Evolutionary conservation across 2,113 vertebrate species (phyloP), one percentile per base, ranked within the genome.

Genomic region (Jacana jacana): DNA sequence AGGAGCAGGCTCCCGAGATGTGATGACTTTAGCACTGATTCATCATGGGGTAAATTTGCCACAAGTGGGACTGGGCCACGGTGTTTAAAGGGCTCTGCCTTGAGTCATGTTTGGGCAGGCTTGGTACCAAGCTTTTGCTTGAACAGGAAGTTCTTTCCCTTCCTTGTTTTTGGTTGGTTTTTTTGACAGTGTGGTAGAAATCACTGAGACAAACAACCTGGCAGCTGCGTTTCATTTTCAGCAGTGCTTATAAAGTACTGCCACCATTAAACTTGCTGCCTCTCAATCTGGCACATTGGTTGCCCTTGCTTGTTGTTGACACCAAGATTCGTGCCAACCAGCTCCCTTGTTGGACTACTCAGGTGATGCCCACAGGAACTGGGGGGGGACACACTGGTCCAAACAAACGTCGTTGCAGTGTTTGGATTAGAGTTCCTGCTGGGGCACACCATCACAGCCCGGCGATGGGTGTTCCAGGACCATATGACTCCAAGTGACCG

Each of bases 1-100:
- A 92, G 86, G 89, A 94, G 81, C 77, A 78, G 60, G 72, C 86
- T 93, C 91, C 82, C 64, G 83, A 88, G 91, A 87, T 64, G 77
- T 71, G 91, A 87, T 81, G 70, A 0, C 61, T 91, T 93, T 81
- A 95, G 91, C 63, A 91, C 83, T 86, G 89, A 69, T 84, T 91
- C 91, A 95, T 86, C 69, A 2, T 25, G 83, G 77, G 42, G 55
- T 81, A 83, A 68, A 92, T 75, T 71, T 86, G 65, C 42, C 69
- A 89, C 55, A 72, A 72, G n/a, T 76, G 28, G 27, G 70, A 44
- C 77, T 69, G 44, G 73, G 84, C 77, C 63, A 37, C 2, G 1
- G 14, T 20, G 31, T 49, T 82, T 79, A 57, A 69, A 84, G 65
- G 33, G 84, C 33, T 91, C 35, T 51, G 48, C 35, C 17, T 6